These are phyloP conservation scores for Nansenia antarctica DNA, from an alignment of 2,113 vertebrate species.

Conservation along the genomic window DNA sequence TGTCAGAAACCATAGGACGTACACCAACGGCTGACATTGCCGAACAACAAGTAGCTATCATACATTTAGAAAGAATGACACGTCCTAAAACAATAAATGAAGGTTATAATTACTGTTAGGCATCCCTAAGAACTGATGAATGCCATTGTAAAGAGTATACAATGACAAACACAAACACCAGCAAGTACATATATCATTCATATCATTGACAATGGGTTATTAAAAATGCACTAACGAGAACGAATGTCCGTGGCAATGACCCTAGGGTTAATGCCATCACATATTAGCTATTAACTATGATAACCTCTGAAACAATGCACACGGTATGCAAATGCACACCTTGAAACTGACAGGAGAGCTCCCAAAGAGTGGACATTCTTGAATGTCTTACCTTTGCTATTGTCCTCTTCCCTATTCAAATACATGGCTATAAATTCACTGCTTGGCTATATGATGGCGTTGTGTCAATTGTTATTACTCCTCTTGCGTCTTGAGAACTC, in stretches of 20 bases:
- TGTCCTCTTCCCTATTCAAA: conserved; percentile 79
- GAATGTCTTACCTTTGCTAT: conserved; percentile 74
- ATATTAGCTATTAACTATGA: background rate
- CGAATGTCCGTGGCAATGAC: conserved; percentile 28
- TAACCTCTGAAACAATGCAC: conserved; percentile 22
- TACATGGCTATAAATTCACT: conserved; percentile 76
- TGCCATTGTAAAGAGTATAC: conserved; percentile 59
- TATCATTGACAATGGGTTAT: conserved; percentile 30
- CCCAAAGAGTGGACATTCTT: conserved; percentile 40
- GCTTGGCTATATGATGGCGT: conserved; percentile 48
- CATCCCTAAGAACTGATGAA: conserved; percentile 54
- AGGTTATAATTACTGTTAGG: conserved; percentile 17
- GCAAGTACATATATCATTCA: conserved; percentile 16
- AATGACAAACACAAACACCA: conserved; percentile 62
- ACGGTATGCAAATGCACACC: conserved; percentile 49
- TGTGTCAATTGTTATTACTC: conserved; percentile 59
- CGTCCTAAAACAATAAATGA: conserved; percentile 22
- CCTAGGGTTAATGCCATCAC: conserved; percentile 12
- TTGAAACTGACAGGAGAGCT: conserved; percentile 57
- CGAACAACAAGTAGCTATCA: conserved; percentile 50
- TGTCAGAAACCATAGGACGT: conserved; percentile 2
- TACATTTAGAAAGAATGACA: conserved; percentile 30
- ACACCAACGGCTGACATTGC: conserved; percentile 25
- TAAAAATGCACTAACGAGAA: background rate
- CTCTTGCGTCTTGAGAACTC: conserved; percentile 62